These are phyloP conservation scores for Danio choprae DNA, from an alignment of 2,797 vertebrate species.

Conservation along the genomic window DNA sequence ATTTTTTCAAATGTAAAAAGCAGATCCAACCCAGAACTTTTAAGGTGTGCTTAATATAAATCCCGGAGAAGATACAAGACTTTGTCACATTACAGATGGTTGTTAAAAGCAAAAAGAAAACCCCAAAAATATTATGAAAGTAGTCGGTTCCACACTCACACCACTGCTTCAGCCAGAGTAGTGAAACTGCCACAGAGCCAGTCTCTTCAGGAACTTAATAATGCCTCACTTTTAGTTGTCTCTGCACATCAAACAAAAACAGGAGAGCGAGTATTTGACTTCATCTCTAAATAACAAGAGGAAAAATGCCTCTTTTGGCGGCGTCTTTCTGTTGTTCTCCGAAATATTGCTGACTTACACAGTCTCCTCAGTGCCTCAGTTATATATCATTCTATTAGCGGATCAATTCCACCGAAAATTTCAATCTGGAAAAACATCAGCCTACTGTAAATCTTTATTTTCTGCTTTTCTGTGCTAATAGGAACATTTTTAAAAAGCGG, in stretches of 20 bases:
- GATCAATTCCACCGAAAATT: constrained; percentile 55
- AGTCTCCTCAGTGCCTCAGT: neutral
- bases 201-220: constrained; percentile 16
- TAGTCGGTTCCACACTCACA: neutral
- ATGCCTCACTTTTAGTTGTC: constrained; percentile 1
- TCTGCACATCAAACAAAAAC: neutral
- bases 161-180: neutral
- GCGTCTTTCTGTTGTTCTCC: constrained; percentile 23
- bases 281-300: constrained; percentile 4
- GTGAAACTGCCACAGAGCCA: neutral
- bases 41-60: too few species aligned
- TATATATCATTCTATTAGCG: constrained; percentile 51
- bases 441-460: constrained; percentile 29
- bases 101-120: too few species aligned
- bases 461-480: constrained; percentile 38
- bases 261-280: neutral
- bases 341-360: constrained; percentile 44
- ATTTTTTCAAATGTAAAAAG: too few species aligned
- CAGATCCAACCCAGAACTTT: too few species aligned
- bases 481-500: constrained; percentile 26
- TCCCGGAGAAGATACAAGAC: too few species aligned
- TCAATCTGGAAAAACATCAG: constrained; percentile 39
- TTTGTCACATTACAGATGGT: too few species aligned
- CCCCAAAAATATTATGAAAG: neutral
- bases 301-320: constrained; percentile 23